Evolutionary conservation across 2,888 invertebrate species (phyloP).

Genomic region (Parnassius apollo): DNA sequence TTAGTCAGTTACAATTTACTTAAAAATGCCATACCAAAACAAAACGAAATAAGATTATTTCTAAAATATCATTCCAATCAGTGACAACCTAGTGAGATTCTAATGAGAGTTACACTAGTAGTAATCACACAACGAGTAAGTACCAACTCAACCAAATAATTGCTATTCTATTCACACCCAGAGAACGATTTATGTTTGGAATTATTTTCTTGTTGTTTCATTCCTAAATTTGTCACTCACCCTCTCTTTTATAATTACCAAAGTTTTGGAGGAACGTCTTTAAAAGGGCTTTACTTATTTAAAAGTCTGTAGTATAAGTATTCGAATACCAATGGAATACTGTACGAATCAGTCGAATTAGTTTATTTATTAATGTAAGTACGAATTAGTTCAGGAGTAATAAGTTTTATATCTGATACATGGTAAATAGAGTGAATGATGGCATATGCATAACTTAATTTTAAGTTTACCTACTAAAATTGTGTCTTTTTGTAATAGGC

Average conservation of each 20-base stretch:
- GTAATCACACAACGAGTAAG: constrained; percentile 44
- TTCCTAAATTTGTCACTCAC: constrained; percentile 79
- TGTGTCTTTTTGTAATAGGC: no score
- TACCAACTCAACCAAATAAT: constrained; percentile 79
- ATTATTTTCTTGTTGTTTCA: constrained; percentile 82
- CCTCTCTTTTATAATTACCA: constrained; percentile 76
- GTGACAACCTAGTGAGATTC: constrained; percentile 7
- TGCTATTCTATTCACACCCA: constrained; percentile 81
- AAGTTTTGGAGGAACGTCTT: constrained; percentile 73
- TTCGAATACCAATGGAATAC: no score
- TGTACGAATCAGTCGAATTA: no score
- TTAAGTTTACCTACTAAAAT: no score
- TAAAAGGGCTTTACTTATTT: constrained; percentile 50
- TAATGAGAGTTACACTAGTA: constrained; percentile 28
- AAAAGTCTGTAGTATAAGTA: constrained; percentile 32
- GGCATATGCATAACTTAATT: no score
- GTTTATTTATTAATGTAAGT: no score
- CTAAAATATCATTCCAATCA: background rate
- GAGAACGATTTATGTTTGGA: constrained; percentile 75
- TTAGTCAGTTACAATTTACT: no score
- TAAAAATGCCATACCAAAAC: no score
- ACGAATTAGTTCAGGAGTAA: no score
- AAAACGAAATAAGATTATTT: no score
- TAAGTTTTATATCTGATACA: no score
- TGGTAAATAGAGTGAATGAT: no score